Evolutionary conservation across 2,888 invertebrate species (phyloP).

Genomic region (Epinotia bilunana): DNA sequence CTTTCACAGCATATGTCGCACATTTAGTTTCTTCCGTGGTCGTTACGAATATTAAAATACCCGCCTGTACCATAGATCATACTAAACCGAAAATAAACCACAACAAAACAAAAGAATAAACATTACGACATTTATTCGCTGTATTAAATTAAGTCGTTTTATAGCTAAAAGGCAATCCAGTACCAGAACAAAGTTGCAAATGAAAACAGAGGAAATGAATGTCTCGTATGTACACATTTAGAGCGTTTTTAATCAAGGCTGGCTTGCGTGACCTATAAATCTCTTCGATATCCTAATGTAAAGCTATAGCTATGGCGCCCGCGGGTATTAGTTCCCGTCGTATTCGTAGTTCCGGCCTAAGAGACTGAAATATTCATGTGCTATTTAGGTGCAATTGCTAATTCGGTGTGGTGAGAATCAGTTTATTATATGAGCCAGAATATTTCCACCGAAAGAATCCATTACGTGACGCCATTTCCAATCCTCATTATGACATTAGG

Average conservation of each 20-base stretch:
- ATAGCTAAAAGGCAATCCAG: slow-evolving; percentile 23
- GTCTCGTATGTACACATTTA: slow-evolving; percentile 57
- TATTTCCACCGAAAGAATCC: no score
- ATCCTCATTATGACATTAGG: no score
- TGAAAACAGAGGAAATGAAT: slow-evolving; percentile 58
- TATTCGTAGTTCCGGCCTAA: slow-evolving; percentile 36
- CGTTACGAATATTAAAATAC: background rate
- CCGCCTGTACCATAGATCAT: slow-evolving; percentile 4
- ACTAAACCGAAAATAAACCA: slow-evolving; percentile 10
- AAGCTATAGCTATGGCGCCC: slow-evolving; percentile 50
- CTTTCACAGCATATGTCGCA: background rate
- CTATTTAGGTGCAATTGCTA: slow-evolving; percentile 3
- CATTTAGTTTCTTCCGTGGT: background rate
- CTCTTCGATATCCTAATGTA: slow-evolving; percentile 64
- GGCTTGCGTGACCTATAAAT: slow-evolving; percentile 70
- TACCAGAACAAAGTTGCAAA: slow-evolving; percentile 49
- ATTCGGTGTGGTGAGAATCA: background rate
- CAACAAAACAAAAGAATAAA: slow-evolving; percentile 22
- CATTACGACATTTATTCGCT: slow-evolving; percentile 19
- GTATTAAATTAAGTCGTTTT: slow-evolving; percentile 26
- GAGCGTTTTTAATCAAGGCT: slow-evolving; percentile 67
- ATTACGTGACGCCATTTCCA: no score
- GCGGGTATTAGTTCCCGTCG: slow-evolving; percentile 46
- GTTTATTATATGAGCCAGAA: background rate
- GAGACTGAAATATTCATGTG: slow-evolving; percentile 23